Conservation (phyloP, 2,113 vertebrate genomes). For the Noturus placidus region DNA sequence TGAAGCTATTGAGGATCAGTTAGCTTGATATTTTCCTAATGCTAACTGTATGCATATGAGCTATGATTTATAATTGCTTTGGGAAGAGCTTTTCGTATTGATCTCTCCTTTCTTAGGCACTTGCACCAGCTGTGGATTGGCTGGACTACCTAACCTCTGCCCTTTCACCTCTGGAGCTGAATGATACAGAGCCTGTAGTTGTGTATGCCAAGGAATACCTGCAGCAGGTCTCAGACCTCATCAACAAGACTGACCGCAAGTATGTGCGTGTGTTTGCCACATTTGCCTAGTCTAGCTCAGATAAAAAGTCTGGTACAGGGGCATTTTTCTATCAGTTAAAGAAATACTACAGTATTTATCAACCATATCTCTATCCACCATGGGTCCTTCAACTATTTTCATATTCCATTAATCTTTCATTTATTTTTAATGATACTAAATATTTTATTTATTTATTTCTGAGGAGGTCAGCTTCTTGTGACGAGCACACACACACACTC, state of each 20-base stretch:
- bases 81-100: neutral
- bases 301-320: neutral
- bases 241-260: slow-evolving; percentile 87
- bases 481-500: neutral
- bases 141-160: slow-evolving; percentile 87
- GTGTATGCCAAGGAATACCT: slow-evolving; percentile 89
- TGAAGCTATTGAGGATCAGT: neutral
- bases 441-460: neutral
- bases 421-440: neutral
- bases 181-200: slow-evolving; percentile 86
- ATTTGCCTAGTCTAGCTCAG: no score
- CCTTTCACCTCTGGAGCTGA: slow-evolving; percentile 84
- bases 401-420: neutral
- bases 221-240: slow-evolving; percentile 90
- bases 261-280: slow-evolving; percentile 48
- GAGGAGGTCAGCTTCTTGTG: neutral
- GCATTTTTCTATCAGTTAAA: neutral
- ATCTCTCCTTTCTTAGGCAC: slow-evolving; percentile 47
- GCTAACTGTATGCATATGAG: neutral
- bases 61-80: neutral
- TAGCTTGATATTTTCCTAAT: slow-evolving; percentile 9
- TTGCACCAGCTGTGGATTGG: slow-evolving; percentile 91
- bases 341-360: neutral
- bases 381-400: neutral
- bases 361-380: neutral